Percentiles rank a stretch among this genome's conserved stretches.
phyloP scores from a whole-genome alignment of 2,797 vertebrate species.

The Cichlasoma orientale region DNA sequence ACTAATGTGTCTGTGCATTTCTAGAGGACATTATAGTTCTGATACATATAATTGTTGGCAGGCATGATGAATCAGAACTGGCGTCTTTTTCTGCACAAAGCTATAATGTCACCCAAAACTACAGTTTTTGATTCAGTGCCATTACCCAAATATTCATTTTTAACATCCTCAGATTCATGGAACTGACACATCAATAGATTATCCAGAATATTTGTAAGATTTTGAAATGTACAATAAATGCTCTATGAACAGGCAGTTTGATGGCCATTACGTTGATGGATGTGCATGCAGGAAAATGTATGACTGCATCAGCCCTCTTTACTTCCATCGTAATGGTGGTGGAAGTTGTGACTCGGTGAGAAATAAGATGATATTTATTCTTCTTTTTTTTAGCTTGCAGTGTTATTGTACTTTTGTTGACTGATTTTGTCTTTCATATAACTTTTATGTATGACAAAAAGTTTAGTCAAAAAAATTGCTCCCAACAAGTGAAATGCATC shows the following conservation, averaged over 20 bases:
- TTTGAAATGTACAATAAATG: not conserved
- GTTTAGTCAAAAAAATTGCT: not conserved
- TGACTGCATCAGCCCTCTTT: not conserved
- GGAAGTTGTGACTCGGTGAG: not conserved
- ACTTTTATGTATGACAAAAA: not conserved
- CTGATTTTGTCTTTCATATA: not conserved
- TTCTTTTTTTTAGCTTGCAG: not conserved
- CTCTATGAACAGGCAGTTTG: not conserved
- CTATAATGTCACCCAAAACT: not conserved
- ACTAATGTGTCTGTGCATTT: conserved; percentile 53
- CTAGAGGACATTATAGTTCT: conserved; percentile 58
- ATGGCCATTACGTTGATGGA: conserved; percentile 14
- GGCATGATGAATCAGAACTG: conserved; percentile 22
- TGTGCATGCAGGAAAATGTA: not conserved
- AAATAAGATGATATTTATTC: not conserved
- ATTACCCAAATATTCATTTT: not conserved
- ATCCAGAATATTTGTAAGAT: not conserved
- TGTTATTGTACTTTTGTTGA: not conserved
- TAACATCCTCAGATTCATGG: not conserved
- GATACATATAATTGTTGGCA: not conserved
- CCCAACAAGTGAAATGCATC: not conserved
- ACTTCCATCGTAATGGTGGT: not conserved
- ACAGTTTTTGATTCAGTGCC: not conserved
- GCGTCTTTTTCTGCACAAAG: conserved; percentile 10
- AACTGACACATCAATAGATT: conserved; percentile 1